phyloP scores from a whole-genome alignment of 2,113 vertebrate genomes.

The Sinocyclocheilus anshuiensis region DNA sequence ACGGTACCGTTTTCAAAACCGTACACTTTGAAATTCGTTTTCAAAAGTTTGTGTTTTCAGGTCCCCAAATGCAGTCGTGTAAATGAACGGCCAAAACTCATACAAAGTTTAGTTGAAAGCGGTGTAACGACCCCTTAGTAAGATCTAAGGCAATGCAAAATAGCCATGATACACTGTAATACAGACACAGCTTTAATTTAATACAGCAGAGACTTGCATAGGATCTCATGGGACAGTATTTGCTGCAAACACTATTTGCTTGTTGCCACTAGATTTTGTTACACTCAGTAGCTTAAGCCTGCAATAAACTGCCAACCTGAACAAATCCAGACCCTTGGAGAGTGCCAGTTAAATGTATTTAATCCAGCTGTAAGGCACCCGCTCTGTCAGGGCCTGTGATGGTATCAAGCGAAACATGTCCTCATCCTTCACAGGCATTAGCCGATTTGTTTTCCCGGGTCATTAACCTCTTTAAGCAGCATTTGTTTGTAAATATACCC shows the following conservation, averaged over 20 bases:
- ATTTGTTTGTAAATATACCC: not conserved
- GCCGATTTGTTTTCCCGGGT: not conserved
- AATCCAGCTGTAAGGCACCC: not conserved
- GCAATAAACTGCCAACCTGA: slow-evolving; percentile 17
- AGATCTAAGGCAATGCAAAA: not conserved
- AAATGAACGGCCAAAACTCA: too few species aligned
- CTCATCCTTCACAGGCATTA: not conserved
- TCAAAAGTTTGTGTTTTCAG: too few species aligned
- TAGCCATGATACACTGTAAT: not conserved
- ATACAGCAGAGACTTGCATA: not conserved
- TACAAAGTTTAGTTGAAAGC: too few species aligned
- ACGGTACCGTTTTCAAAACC: too few species aligned
- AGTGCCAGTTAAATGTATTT: not conserved
- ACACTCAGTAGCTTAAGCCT: not conserved
- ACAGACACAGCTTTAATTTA: not conserved
- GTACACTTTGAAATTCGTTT: too few species aligned
- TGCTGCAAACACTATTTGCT: not conserved
- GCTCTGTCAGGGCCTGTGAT: not conserved
- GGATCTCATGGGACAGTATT: not conserved
- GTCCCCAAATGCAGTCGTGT: too few species aligned
- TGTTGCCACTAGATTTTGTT: not conserved
- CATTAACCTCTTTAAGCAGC: slow-evolving; percentile 22
- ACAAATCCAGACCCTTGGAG: slow-evolving; percentile 12
- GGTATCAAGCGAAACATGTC: not conserved
- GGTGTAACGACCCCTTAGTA: too few species aligned